phyloP scores from a whole-genome alignment of 2,797 vertebrate species.

The Acanthurus tractus region DNA sequence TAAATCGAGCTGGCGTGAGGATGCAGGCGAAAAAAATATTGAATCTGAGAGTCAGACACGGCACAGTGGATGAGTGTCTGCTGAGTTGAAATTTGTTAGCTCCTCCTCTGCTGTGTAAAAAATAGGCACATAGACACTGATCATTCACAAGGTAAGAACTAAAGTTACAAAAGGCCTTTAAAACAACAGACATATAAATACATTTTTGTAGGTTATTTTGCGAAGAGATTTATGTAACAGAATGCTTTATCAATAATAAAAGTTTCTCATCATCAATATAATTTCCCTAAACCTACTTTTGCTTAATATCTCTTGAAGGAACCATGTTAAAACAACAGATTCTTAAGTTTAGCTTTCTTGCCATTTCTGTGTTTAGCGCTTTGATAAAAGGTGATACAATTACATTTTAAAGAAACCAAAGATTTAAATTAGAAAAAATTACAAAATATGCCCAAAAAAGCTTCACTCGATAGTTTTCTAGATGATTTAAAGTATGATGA shows the following conservation, averaged over 20 bases:
- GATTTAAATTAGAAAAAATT: no score
- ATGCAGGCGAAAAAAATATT: constrained; percentile 66
- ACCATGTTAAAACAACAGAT: background rate
- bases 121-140: no score
- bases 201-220: background rate
- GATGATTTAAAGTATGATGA: background rate
- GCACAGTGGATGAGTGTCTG: constrained; percentile 46
- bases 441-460: no score
- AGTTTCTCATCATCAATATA: no score
- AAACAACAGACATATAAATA: background rate
- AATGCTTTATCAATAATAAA: background rate
- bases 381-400: no score
- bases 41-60: constrained; percentile 57
- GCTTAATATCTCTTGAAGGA: background rate
- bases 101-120: no score
- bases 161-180: background rate
- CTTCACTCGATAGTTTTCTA: background rate
- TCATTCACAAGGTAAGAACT: no score
- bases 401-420: no score
- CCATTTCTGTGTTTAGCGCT: no score
- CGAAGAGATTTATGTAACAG: background rate
- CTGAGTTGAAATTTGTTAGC: background rate
- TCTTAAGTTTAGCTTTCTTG: background rate
- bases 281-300: background rate
- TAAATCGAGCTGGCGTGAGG: constrained; percentile 72